Conservation (phyloP, 2,888 invertebrate genomes). For the Rhingia campestris region DNA sequence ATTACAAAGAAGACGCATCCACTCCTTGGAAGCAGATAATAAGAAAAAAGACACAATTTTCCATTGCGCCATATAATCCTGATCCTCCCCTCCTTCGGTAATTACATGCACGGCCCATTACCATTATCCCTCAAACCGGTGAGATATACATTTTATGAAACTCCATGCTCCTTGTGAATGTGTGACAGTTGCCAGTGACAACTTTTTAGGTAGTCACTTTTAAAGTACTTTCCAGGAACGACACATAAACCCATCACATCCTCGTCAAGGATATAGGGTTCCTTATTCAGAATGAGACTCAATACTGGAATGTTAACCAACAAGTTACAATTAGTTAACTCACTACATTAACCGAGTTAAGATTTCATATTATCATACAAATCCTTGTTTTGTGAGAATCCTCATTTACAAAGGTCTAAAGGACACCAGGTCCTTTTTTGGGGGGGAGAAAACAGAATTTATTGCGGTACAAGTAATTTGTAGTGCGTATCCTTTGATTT, state of each 20-base stretch:
- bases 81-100: too few relatives aligned
- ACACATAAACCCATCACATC: constrained; percentile 12
- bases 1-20: too few relatives aligned
- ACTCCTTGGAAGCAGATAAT: too few relatives aligned
- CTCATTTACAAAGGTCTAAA: neutral
- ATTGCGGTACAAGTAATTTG: constrained; percentile 63
- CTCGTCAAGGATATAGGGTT: constrained; percentile 50
- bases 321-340: constrained; percentile 60
- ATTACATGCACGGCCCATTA: constrained; percentile 4
- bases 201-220: constrained; percentile 9
- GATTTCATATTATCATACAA: neutral
- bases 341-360: constrained; percentile 48
- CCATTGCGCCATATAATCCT: too few relatives aligned
- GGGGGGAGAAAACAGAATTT: constrained; percentile 19
- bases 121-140: constrained; percentile 39
- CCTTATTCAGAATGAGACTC: constrained; percentile 29
- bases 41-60: too few relatives aligned
- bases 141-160: neutral
- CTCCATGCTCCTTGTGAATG: constrained; percentile 3
- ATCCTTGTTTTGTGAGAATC: neutral
- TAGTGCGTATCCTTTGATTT: constrained; percentile 69
- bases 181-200: constrained; percentile 43
- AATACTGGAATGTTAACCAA: constrained; percentile 5
- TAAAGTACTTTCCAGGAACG: neutral
- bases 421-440: neutral